Base-by-base conservation (phyloP, 92 coral and sea anemone genomes). In the Epizoanthus illoricatus region DNA sequence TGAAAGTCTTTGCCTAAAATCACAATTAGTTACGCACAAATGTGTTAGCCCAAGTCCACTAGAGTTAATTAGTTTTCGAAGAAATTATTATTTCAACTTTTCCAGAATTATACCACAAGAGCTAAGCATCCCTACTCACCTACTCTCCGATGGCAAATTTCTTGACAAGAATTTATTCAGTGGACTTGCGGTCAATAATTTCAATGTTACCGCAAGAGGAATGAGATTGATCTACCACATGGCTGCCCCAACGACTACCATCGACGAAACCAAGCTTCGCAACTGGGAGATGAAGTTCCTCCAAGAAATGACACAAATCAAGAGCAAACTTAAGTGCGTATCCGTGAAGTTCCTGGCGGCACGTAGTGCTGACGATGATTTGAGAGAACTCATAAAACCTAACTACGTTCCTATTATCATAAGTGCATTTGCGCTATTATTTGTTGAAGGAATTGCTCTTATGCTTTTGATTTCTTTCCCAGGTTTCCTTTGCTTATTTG, bases 331-430 rank as follows among this genome's bases (percentile, higher is more conserved):
- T 17, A 42, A 24, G 41, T 71, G 75, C 19, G 58, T 71, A 3
- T 42, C 75, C 24, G 40, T 43, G 17, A 45, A 47, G n/a, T 36
- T 11, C 7, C 21, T 45, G 59, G 20, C 75, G n/a, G 59, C 75
- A 71, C 57, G 75, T 18, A 43, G 59, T 47, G 58, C 36, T 45
- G 75, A 42, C n/a, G 75, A 71, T 47, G 75, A 71, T 71, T 28
- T 71, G 56, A 42, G 2, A 1, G 75, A 71, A 20, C 58, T 71
- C 6, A 24, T 42, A 5, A n/a, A 71, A n/a, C 75, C 75, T 3
- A 45, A 9, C 17, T 71, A 71, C 39, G 3, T 3, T 2, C 33
- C 56, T 42, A 60, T 28, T 19, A 9, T 5, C 18, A 13, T 45
- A 43, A 39, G 75, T 16, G 58, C n/a, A n/a, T 28, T 43, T 0